Base-by-base conservation (phyloP, 2,113 vertebrate genomes). In the Cnemophilus loriae region DNA sequence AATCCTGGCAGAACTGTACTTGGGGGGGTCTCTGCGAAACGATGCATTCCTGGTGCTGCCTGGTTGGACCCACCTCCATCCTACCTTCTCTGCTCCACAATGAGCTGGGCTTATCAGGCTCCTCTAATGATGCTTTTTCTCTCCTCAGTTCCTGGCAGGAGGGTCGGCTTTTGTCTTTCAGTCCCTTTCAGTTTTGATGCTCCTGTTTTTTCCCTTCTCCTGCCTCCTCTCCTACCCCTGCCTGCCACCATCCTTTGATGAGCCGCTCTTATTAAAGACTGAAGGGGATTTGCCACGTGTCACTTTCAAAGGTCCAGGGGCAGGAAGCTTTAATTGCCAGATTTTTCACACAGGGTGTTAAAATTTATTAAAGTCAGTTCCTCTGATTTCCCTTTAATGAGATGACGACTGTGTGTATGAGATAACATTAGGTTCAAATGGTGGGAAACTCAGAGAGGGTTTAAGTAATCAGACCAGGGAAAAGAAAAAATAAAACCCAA, bases 371-470 rank as follows among this genome's bases (percentile, higher is more conserved):
- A 98, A 98, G 98, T 98, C 98, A 98, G 98, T 98, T 98, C 98
- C 98, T 99, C 98, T 98, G 98, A 98, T 99, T 99, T 98, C 98
- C 97, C 98, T 99, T 99, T 99, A 99, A 99, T 99, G 98, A 99
- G 98, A 98, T 86, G 92, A 98, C 24, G 74, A 98, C 98, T 99
- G 99, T 97, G 89, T 85, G 89, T 92, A 92, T 24, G 96, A 98
- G 99, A 99, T 99, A 99, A 99, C 98, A 67, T 96, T 77, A 92
- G 90, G 96, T 98, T 98, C 95, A 95, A 93, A 95, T 97, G 90
- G 93, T 98, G 97, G 97, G 97, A 96, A 90, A 98, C 95, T 98
- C 81, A 96, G 97, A 97, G 90, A 84, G 27, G 97, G 98, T 98
- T 98, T 98, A 97, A 98, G 97, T 98, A 99, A 98, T 98, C 98